Percentiles rank a stretch among this genome's conserved stretches.
These are phyloP conservation scores for Pocillopora meandrina DNA, from an alignment of 92 coral and sea anemone species.

Conservation along the genomic window DNA sequence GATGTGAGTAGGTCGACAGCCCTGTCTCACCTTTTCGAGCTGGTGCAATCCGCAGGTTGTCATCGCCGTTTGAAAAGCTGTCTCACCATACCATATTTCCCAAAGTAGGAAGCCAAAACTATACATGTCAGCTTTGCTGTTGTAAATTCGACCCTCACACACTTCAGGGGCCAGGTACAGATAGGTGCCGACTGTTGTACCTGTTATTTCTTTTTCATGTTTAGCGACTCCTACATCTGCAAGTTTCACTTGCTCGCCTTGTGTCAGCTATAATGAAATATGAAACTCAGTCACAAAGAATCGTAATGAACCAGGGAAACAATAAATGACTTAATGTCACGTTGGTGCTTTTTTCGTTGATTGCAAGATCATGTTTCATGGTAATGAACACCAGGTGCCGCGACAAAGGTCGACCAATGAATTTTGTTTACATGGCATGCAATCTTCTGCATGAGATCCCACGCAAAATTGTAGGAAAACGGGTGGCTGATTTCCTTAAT, in stretches of 20 bases:
- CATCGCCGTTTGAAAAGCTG: constrained; percentile 7
- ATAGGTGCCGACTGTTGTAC: constrained; percentile 15
- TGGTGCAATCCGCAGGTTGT: neutral
- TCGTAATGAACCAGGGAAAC: too few species aligned
- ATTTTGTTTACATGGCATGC: too few species aligned
- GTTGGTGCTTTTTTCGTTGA: too few species aligned
- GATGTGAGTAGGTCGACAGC: constrained; percentile 22
- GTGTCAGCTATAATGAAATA: constrained; percentile 1
- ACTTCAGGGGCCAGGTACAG: constrained; percentile 37
- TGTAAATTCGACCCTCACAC: constrained; percentile 16
- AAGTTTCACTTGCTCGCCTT: constrained; percentile 11
- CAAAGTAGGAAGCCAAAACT: constrained; percentile 9
- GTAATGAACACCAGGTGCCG: too few species aligned
- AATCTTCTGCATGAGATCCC: too few species aligned
- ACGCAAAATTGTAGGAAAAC: too few species aligned
- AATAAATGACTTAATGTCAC: too few species aligned
- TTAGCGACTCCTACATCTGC: constrained; percentile 40
- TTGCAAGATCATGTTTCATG: too few species aligned
- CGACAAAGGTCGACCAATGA: too few species aligned
- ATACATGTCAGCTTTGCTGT: constrained; percentile 8
- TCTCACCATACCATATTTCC: constrained; percentile 42
- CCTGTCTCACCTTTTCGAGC: neutral
- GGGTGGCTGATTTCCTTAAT: too few species aligned
- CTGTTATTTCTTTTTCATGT: constrained; percentile 27
- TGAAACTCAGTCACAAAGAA: too few species aligned